A percentile compares a stretch with the other conserved stretches of the same genome.
These are phyloP conservation scores for Pherbina coryleti DNA, from an alignment of 2,888 invertebrate genomes.

Conservation along the genomic window DNA sequence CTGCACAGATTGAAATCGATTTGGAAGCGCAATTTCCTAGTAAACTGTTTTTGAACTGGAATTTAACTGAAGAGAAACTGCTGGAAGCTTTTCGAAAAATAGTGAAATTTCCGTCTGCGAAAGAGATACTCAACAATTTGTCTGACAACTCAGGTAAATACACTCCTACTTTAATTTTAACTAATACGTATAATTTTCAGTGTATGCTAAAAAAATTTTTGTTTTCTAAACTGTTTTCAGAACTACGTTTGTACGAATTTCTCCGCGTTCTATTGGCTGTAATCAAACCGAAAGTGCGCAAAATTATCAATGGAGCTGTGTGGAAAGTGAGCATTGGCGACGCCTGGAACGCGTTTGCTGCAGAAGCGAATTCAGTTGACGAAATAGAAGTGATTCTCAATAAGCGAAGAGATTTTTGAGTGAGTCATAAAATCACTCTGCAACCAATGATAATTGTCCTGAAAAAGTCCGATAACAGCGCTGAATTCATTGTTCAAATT, in stretches of 20 bases:
- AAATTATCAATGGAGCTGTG: constrained; percentile 9
- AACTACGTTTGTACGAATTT: constrained; percentile 15
- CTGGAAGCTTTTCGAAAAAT: constrained; percentile 1
- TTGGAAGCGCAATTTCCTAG: constrained; percentile 1
- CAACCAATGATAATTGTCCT: too few relatives aligned
- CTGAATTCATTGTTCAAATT: too few relatives aligned
- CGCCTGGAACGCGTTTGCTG: constrained; percentile 26
- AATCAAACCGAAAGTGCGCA: constrained; percentile 19
- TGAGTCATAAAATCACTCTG: background rate
- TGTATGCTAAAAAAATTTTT: constrained; percentile 6
- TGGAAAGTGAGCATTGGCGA: constrained; percentile 35
- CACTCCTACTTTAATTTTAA: background rate
- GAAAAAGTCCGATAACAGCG: too few relatives aligned
- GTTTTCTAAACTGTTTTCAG: constrained; percentile 1
- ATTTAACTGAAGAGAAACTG: background rate
- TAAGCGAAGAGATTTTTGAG: constrained; percentile 26
- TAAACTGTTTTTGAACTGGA: background rate
- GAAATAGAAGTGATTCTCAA: constrained; percentile 6
- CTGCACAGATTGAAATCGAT: constrained; percentile 25
- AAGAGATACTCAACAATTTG: constrained; percentile 10
- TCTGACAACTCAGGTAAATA: constrained; percentile 5
- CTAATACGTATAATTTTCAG: background rate
- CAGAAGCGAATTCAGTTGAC: constrained; percentile 11
- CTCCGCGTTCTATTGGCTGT: constrained; percentile 13
- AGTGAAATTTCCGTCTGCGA: constrained; percentile 18